Conservation (phyloP, 2,113 vertebrate genomes). For the Sceloporus tristichus region DNA sequence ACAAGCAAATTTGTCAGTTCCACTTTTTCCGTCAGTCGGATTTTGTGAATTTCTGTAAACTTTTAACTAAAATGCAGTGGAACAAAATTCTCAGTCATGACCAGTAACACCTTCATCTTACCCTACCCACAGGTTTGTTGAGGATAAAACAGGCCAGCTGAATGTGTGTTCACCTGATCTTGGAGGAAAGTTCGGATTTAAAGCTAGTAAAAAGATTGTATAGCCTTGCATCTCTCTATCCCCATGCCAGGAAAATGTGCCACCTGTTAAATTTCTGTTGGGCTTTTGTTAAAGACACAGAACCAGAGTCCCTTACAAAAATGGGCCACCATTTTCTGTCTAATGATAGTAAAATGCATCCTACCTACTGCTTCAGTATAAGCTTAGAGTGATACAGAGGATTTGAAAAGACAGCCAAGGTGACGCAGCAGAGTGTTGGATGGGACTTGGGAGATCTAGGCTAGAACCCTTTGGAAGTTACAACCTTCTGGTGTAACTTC, state of each 20-base stretch:
- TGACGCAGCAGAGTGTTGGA: no score
- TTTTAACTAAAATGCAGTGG: no score
- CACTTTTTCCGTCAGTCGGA: no score
- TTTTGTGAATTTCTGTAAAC: no score
- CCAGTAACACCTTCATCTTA: background rate
- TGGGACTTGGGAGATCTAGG: no score
- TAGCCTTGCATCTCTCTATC: conserved; percentile 31
- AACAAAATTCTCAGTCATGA: no score
- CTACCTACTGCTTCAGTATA: background rate
- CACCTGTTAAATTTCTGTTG: background rate
- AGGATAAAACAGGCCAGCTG: no score
- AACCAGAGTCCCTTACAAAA: background rate
- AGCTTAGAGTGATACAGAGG: background rate
- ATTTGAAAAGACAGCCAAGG: background rate
- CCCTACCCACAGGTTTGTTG: background rate
- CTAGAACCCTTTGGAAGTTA: no score
- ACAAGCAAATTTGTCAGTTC: background rate
- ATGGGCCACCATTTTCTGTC: background rate
- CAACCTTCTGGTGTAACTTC: no score
- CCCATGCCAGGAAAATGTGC: background rate
- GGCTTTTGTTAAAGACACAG: background rate
- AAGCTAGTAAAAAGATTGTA: conserved; percentile 58
- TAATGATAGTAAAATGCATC: background rate
- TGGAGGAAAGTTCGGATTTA: background rate
- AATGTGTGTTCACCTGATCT: background rate